A percentile compares a stretch with the other conserved stretches of the same genome.
phyloP scores from a whole-genome alignment of 2,113 vertebrate genomes.

The Dasyornis broadbenti region DNA sequence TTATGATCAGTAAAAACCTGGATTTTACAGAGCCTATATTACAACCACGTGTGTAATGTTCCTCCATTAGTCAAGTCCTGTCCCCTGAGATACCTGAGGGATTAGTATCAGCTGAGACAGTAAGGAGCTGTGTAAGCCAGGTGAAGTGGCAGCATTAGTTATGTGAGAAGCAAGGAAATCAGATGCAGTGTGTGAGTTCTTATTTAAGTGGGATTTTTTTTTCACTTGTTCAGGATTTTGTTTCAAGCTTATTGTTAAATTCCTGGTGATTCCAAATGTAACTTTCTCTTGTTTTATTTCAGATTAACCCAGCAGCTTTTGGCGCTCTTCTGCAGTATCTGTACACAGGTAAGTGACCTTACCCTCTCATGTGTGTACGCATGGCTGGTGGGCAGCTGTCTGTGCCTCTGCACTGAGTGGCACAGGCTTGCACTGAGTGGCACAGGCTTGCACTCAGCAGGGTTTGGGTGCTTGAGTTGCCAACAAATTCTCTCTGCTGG shows the following conservation, averaged over 20 bases:
- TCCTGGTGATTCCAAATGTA: neutral
- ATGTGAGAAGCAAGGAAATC: neutral
- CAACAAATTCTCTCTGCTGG: neutral
- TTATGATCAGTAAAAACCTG: neutral
- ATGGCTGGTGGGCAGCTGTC: neutral
- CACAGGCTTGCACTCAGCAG: neutral
- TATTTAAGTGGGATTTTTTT: neutral
- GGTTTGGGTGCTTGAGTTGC: neutral
- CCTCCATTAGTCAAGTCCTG: neutral
- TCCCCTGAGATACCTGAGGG: neutral
- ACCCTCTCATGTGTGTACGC: neutral
- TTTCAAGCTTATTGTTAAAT: neutral
- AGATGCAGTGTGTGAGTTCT: neutral
- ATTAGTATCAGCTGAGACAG: neutral
- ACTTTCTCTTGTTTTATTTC: slow-evolving; percentile 41
- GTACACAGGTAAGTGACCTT: slow-evolving; percentile 84
- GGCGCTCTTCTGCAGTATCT: slow-evolving; percentile 90
- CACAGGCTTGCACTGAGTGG: neutral
- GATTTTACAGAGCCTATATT: neutral
- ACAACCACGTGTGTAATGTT: neutral
- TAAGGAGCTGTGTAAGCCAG: neutral
- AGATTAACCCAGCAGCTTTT: slow-evolving; percentile 95
- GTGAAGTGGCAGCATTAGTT: neutral
- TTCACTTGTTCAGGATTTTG: neutral
- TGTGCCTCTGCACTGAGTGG: neutral